A percentile compares a stretch with the other conserved stretches of the same genome.
Evolutionary conservation across 2,797 vertebrate species (phyloP).

Genomic region (Pteronotus mesoamericanus): DNA sequence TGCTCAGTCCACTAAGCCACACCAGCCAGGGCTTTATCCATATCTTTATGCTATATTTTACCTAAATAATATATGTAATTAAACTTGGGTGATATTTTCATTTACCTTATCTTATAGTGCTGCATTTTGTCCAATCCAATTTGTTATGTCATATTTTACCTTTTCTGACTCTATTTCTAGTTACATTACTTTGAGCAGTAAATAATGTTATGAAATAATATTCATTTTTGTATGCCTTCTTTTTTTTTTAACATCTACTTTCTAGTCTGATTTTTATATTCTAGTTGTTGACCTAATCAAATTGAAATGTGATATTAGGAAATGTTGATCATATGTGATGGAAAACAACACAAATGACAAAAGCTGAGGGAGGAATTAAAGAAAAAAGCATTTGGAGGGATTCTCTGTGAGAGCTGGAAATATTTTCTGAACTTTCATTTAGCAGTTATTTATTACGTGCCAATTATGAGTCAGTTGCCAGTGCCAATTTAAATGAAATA

Average conservation of each 20-base stretch:
- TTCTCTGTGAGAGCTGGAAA: not conserved
- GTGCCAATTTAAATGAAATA: constrained; percentile 29
- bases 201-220: constrained; percentile 41
- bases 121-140: not conserved
- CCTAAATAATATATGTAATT: not conserved
- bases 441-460: constrained; percentile 45
- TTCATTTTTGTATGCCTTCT: not conserved
- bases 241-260: not conserved
- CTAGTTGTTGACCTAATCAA: constrained; percentile 23
- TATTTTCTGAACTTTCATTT: constrained; percentile 50
- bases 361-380: not conserved
- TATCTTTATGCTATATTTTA: not conserved
- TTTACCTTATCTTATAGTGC: not conserved
- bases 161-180: not conserved
- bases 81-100: not conserved
- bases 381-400: not conserved
- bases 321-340: constrained; percentile 21
- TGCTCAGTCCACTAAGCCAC: no score
- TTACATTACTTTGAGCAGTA: not conserved
- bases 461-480: constrained; percentile 30
- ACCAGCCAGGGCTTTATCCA: no score
- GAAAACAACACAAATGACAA: constrained; percentile 31
- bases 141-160: not conserved
- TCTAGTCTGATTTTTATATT: constrained; percentile 51
- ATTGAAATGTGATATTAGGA: constrained; percentile 3